Evolutionary conservation across 2,888 invertebrate genomes (phyloP), one percentile per base, ranked within the genome.

Genomic region (Hemistola chrysoprasaria): DNA sequence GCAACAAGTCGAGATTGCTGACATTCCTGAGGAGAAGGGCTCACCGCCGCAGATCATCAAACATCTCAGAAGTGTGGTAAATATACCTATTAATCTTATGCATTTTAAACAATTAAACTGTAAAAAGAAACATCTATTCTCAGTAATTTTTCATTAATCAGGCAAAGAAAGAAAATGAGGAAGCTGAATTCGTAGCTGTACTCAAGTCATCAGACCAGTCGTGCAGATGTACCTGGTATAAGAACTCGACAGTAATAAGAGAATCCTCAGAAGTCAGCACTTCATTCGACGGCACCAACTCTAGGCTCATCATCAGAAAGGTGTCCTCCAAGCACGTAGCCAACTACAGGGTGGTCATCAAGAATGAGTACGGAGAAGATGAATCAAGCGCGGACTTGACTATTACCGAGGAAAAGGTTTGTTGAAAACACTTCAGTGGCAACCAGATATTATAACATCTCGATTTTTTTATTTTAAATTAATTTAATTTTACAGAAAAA

Each of bases 351-450:
- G 93, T 97, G 26, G 93, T 96, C 11, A 95, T 98, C 36, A 93
- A 92, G 66, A 99, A 98, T 75, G 96, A 97, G 73, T 94, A 93
- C 60, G 99, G 99, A 32, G 94, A 95, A 71, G 97, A 96, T 59
- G 95, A 96, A 68, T 95, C 95, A 1, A 92, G 93, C 27, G 96
- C 98, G 29, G 94, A 95, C 64, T 90, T 99, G 41, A 95, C 94
- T 10, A 93, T 99, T 6, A 92, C 90, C 1, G 88, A 88, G 52
- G 91, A 90, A 70, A 91, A 92, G 81, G 88, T 85, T 68, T 6
- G 22, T 38, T 40, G 11, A 6, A n/a, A 16, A 16, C n/a, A n/a
- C n/a, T n/a, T n/a, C n/a, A n/a, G n/a, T n/a, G n/a, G n/a, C n/a
- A n/a, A n/a, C n/a, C n/a, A n/a, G n/a, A n/a, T n/a, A n/a, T n/a